phyloP scores from a whole-genome alignment of 1,140 invertebrate genomes.

The Dendrolimus kikuchii region DNA sequence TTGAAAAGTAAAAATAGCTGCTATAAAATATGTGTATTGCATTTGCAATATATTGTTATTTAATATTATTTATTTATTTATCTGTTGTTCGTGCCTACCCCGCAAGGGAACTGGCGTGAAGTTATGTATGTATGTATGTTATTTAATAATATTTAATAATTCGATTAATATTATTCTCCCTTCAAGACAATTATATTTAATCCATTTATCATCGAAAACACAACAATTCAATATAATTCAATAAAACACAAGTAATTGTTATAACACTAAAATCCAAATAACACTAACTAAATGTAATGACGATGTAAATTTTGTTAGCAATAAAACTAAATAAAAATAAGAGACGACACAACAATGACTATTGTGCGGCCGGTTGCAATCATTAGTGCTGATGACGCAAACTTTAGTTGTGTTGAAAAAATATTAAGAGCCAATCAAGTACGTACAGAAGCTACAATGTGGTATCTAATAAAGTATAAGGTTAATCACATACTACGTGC shows the following conservation, averaged over 20 bases:
- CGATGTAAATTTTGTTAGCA: constrained; percentile 44
- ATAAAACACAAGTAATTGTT: constrained; percentile 38
- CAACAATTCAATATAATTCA: no score
- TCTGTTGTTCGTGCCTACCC: no score
- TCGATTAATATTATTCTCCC: no score
- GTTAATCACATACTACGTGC: constrained; percentile 32
- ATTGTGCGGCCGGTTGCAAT: constrained; percentile 61
- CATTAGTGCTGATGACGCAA: constrained; percentile 70
- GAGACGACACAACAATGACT: constrained; percentile 57
- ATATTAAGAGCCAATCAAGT: constrained; percentile 58
- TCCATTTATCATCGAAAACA: no score
- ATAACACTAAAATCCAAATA: constrained; percentile 37
- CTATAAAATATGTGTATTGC: no score
- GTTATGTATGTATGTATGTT: no score
- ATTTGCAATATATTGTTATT: no score
- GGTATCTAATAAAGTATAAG: constrained; percentile 54
- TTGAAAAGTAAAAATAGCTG: no score
- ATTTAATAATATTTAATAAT: no score
- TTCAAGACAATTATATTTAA: no score
- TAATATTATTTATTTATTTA: no score
- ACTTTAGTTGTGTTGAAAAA: constrained; percentile 52
- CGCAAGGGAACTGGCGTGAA: no score
- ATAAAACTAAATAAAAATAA: constrained; percentile 30
- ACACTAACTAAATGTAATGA: constrained; percentile 66
- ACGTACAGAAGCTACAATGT: constrained; percentile 39